These are phyloP conservation scores for Drosophila siamana DNA, from an alignment of 2,888 invertebrate genomes.

Conservation along the genomic window DNA sequence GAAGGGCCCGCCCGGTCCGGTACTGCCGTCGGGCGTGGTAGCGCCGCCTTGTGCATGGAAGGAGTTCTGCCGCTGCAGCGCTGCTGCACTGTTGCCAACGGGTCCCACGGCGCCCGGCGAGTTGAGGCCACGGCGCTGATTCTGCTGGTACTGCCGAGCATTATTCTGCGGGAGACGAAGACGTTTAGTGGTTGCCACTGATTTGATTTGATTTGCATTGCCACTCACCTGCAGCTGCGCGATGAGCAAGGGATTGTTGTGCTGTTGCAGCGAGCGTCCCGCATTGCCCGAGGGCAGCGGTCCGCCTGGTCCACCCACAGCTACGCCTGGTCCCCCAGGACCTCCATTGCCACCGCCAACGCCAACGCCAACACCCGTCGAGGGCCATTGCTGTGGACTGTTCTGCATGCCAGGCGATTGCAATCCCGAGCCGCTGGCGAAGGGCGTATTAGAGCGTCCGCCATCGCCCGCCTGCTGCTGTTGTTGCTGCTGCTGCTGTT, in stretches of 20 bases:
- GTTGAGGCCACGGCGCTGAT: constrained; percentile 84
- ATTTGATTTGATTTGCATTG: constrained; percentile 20
- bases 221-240: constrained; percentile 91
- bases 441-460: constrained; percentile 67
- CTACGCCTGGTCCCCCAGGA: constrained; percentile 32
- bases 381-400: constrained; percentile 76
- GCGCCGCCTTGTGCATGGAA: constrained; percentile 74
- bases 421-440: constrained; percentile 76
- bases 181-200: constrained; percentile 44
- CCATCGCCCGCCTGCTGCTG: constrained; percentile 66
- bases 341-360: constrained; percentile 24
- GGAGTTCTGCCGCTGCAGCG: constrained; percentile 84
- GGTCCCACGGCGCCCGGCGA: constrained; percentile 82
- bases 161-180: constrained; percentile 56
- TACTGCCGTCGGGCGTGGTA: constrained; percentile 61
- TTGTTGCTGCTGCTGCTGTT: constrained; percentile 75
- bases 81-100: constrained; percentile 47
- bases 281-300: constrained; percentile 62
- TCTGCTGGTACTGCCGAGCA: constrained; percentile 83
- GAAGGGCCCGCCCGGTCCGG: constrained; percentile 61
- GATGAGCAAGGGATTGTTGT: constrained; percentile 96
- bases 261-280: constrained; percentile 89
- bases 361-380: constrained; percentile 38
- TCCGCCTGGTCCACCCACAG: constrained; percentile 40
- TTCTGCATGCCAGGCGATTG: constrained; percentile 84